phyloP scores from a whole-genome alignment of 2,113 vertebrate species.

The Scytalopus superciliaris region DNA sequence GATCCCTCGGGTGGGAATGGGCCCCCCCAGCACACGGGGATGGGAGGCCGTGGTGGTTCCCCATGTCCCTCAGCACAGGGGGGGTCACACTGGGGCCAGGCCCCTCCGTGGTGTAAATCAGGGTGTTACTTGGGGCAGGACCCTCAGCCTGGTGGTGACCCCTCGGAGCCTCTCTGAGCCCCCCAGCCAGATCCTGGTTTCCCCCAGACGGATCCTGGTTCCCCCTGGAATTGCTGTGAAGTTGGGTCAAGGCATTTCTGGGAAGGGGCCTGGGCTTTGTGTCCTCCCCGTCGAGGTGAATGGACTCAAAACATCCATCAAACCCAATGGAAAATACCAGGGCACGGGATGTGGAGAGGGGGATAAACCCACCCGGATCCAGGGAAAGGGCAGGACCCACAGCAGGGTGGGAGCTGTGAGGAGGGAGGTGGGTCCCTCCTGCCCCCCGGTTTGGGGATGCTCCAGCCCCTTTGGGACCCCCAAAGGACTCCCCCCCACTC shows the following conservation, averaged over 20 bases:
- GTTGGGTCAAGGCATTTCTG: neutral
- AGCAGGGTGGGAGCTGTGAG: neutral
- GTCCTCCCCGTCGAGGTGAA: fast-evolving
- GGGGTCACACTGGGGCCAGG: neutral
- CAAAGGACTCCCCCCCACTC: fast-evolving
- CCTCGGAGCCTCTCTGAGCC: neutral
- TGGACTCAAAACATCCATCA: neutral
- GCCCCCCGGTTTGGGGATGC: too few relatives aligned
- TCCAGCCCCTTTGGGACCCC: neutral
- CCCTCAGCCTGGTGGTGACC: fast-evolving
- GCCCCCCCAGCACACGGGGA: neutral
- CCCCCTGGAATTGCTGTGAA: neutral
- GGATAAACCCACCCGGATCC: neutral
- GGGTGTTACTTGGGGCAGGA: neutral
- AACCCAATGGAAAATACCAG: neutral
- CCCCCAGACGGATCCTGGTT: neutral
- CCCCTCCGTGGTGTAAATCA: neutral
- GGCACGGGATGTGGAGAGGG: fast-evolving
- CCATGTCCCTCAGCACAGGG: fast-evolving
- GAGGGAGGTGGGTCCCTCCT: neutral
- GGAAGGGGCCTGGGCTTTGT: neutral
- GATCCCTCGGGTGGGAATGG: neutral
- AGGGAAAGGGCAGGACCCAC: too few relatives aligned
- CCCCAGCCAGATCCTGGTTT: too few relatives aligned
- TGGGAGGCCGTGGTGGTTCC: neutral